Evolutionary conservation across 64 coral and sea anemone genomes (phyloP).

Genomic region (Trachythela sp.): DNA sequence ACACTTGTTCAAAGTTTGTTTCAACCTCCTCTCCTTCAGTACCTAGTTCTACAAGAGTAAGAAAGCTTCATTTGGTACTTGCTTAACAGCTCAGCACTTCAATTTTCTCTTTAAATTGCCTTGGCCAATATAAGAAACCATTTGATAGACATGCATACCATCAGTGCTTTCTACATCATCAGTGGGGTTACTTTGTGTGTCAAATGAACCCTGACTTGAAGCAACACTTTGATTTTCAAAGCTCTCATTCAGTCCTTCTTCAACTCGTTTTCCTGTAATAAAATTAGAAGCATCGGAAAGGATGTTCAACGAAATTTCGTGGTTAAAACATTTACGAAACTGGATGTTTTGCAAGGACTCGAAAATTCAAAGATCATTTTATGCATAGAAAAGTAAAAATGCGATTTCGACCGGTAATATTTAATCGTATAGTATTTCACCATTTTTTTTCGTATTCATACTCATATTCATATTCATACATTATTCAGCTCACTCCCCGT

Average conservation of each 20-base stretch:
- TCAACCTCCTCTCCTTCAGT: neutral
- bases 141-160: neutral
- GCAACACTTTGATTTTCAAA: slow-evolving; percentile 14
- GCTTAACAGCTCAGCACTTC: too few species aligned
- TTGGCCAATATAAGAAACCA: neutral
- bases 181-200: neutral
- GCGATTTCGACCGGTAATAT: too few species aligned
- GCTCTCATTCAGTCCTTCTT: neutral
- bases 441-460: too few species aligned
- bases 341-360: too few species aligned
- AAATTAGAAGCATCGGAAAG: neutral
- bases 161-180: slow-evolving; percentile 2
- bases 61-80: neutral
- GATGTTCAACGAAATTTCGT: too few species aligned
- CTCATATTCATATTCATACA: too few species aligned
- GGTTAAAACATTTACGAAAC: too few species aligned
- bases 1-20: slow-evolving; percentile 16
- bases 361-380: too few species aligned
- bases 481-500: too few species aligned
- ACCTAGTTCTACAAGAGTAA: neutral
- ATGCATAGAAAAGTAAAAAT: too few species aligned
- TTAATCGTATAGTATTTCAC: too few species aligned
- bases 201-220: slow-evolving; percentile 17
- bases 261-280: neutral
- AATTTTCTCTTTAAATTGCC: neutral